phyloP scores from a whole-genome alignment of 2,113 vertebrate genomes.

The Xyrauchen texanus region DNA sequence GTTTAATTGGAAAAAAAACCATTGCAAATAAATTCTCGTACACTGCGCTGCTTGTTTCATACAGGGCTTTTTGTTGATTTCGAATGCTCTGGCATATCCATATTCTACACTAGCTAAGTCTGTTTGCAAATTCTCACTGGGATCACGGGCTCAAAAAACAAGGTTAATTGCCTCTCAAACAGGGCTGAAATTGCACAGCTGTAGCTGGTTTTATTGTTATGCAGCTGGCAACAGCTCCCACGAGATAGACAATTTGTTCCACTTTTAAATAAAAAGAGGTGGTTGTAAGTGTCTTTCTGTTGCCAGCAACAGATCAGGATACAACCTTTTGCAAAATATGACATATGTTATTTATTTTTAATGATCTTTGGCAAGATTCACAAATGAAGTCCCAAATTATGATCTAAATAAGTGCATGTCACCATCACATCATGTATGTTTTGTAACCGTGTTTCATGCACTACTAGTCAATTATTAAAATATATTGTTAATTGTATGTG shows the following conservation, averaged over 20 bases:
- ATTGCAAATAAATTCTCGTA: background rate
- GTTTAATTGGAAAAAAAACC: background rate
- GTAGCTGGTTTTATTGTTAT: constrained; percentile 48
- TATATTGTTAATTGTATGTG: no score
- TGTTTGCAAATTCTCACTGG: background rate
- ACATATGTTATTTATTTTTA: no score
- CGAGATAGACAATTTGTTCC: background rate
- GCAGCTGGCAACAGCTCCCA: constrained; percentile 57
- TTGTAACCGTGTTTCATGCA: no score
- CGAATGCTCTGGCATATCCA: background rate
- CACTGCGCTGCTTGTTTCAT: background rate
- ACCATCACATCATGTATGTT: no score
- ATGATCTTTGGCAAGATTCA: no score
- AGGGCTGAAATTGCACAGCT: constrained; percentile 56
- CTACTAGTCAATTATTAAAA: no score
- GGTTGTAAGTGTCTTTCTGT: background rate
- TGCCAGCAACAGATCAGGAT: background rate
- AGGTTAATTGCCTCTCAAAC: constrained; percentile 56
- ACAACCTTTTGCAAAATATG: no score
- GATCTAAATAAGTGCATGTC: no score
- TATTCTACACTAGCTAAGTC: background rate
- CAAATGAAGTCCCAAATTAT: no score
- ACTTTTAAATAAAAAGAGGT: background rate
- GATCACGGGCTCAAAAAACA: constrained; percentile 46
- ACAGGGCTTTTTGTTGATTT: background rate